Evolutionary conservation across 23 tunicate species (phyloP).

Genomic region (Corella eumyota): DNA sequence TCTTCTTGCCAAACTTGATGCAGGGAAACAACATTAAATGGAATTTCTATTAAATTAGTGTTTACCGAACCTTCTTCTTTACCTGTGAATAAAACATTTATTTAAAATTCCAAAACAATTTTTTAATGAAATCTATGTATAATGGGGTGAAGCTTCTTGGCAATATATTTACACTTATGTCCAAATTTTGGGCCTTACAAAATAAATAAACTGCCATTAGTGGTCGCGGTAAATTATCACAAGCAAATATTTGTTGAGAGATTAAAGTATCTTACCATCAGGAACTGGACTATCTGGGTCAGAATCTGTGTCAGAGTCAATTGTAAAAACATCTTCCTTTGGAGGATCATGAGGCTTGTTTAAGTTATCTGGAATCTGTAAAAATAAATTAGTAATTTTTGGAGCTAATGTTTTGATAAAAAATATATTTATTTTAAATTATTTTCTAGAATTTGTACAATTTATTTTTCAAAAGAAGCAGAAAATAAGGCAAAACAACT

Average conservation of each 20-base stretch:
- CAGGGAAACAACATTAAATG: conserved; percentile 68
- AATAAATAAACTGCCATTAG: too few species aligned
- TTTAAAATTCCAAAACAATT: too few species aligned
- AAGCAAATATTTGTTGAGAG: too few species aligned
- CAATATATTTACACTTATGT: too few species aligned
- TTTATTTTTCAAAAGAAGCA: too few species aligned
- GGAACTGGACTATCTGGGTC: conserved; percentile 12
- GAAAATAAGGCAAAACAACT: too few species aligned
- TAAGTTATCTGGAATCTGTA: conserved; percentile 50
- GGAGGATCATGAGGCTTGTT: conserved; percentile 35
- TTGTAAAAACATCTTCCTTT: conserved; percentile 40
- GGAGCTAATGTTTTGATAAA: background rate
- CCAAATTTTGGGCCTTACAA: too few species aligned
- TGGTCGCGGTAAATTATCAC: too few species aligned
- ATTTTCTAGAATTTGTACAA: too few species aligned
- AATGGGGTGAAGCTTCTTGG: too few species aligned
- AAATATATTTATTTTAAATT: background rate
- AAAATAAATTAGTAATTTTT: background rate
- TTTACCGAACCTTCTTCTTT: conserved; percentile 9
- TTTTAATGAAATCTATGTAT: too few species aligned
- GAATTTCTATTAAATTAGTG: conserved; percentile 31
- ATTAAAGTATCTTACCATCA: conserved; percentile 10
- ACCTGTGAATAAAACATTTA: too few species aligned
- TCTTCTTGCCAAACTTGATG: conserved; percentile 80
- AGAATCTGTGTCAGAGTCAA: conserved; percentile 28